Evolutionary conservation across 2,888 invertebrate genomes (phyloP).

Genomic region (Orchesella flavescens): DNA sequence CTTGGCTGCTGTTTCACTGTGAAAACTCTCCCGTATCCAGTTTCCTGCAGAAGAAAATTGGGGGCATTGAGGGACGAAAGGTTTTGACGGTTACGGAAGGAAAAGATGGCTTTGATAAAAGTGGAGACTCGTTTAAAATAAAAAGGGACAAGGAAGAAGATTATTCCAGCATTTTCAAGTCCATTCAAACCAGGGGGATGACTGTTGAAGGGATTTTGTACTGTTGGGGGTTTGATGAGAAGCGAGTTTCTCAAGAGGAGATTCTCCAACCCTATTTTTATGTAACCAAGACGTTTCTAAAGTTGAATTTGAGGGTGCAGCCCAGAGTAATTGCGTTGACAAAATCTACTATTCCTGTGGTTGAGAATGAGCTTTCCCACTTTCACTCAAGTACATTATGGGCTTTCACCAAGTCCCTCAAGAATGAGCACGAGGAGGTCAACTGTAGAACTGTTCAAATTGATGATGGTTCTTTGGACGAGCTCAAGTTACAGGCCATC

Average conservation of each 20-base stretch:
- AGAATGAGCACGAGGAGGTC: neutral
- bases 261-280: neutral
- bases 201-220: constrained; percentile 12
- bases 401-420: constrained; percentile 18
- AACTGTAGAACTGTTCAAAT: constrained; percentile 13
- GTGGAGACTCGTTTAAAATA: too few relatives aligned
- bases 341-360: neutral
- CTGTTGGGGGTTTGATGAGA: constrained; percentile 9
- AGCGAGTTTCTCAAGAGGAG: neutral
- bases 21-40: neutral
- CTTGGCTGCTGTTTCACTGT: neutral
- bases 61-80: too few relatives aligned
- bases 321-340: neutral
- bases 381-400: neutral
- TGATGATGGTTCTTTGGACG: neutral
- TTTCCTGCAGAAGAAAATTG: neutral
- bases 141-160: too few relatives aligned
- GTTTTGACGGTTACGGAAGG: too few relatives aligned
- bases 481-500: neutral
- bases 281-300: too few relatives aligned
- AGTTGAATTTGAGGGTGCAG: neutral
- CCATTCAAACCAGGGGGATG: neutral
- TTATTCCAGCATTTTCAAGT: too few relatives aligned
- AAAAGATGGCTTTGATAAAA: too few relatives aligned
- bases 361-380: neutral